A percentile compares a stretch with the other conserved stretches of the same genome.
phyloP scores from a whole-genome alignment of 2,797 vertebrate genomes.

The Chelon labrosus region DNA sequence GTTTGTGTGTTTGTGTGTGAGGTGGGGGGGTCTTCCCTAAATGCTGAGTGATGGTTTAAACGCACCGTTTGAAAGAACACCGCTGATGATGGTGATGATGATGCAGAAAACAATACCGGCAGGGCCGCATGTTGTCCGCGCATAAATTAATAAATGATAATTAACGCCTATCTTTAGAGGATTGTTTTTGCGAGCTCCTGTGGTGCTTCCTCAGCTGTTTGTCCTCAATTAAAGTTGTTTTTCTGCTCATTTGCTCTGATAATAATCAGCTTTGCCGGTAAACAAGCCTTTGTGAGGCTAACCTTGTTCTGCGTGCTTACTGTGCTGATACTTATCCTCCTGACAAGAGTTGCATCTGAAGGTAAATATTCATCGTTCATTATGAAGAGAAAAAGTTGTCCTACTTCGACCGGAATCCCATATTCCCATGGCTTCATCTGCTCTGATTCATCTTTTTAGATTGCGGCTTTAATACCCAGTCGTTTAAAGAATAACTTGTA shows the following conservation, averaged over 20 bases:
- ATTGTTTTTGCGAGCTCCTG: constrained; percentile 52
- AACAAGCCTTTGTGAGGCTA: constrained; percentile 54
- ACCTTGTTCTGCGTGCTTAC: constrained; percentile 56
- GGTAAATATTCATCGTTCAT: constrained; percentile 48
- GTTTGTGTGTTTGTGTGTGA: too few species aligned
- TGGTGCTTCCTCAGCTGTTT: constrained; percentile 69
- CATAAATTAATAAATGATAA: constrained; percentile 65
- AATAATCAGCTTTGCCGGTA: constrained; percentile 61
- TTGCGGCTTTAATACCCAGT: background rate
- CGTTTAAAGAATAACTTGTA: background rate
- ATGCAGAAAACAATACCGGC: constrained; percentile 18
- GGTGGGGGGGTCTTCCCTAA: background rate
- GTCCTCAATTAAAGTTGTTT: constrained; percentile 68
- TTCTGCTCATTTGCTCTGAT: constrained; percentile 64
- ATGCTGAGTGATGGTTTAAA: constrained; percentile 39
- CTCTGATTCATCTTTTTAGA: background rate
- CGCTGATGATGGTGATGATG: constrained; percentile 36
- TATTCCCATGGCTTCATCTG: background rate
- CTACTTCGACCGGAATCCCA: background rate
- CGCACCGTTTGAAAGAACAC: constrained; percentile 27
- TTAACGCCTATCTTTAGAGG: constrained; percentile 51
- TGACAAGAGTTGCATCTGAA: constrained; percentile 35
- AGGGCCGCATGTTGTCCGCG: constrained; percentile 34
- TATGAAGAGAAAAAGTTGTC: background rate
- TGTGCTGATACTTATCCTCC: constrained; percentile 60